phyloP scores from a whole-genome alignment of 2,113 vertebrate genomes.

The Phrynosoma blainvillii region DNA sequence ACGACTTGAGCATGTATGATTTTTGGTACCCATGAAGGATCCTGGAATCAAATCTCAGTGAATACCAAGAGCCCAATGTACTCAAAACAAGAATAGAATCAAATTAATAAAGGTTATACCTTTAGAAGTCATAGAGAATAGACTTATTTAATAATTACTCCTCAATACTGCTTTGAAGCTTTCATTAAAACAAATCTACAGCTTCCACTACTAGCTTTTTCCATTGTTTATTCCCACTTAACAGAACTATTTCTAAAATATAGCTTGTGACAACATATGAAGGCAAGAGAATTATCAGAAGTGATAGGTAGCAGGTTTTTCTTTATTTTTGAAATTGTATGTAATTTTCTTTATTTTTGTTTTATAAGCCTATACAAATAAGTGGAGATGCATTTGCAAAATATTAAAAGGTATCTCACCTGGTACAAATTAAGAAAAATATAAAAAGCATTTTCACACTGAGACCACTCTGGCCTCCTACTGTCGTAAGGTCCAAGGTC shows the following conservation, averaged over 20 bases:
- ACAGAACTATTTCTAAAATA: neutral
- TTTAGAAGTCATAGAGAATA: neutral
- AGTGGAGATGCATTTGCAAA: slow-evolving; percentile 55
- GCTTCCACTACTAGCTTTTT: neutral
- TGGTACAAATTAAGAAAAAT: slow-evolving; percentile 84
- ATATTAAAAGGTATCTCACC: slow-evolving; percentile 76
- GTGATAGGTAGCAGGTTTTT: neutral
- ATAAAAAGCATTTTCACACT: slow-evolving; percentile 85
- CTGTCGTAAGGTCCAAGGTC: slow-evolving; percentile 82
- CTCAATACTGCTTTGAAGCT: neutral
- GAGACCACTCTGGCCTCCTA: slow-evolving; percentile 78
- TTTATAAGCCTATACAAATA: slow-evolving; percentile 46
- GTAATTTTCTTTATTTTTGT: slow-evolving; percentile 46
- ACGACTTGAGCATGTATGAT: too few relatives aligned
- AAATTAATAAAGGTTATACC: neutral
- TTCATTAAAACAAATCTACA: neutral
- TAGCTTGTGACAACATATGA: neutral
- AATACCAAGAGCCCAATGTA: too few relatives aligned
- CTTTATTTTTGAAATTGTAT: slow-evolving; percentile 28
- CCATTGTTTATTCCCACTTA: neutral
- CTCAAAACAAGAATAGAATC: neutral
- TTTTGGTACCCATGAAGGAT: too few relatives aligned
- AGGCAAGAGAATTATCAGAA: slow-evolving; percentile 5
- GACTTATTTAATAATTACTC: neutral
- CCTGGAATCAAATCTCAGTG: too few relatives aligned